Percentiles rank a stretch among this genome's conserved stretches.
Evolutionary conservation across 2,113 vertebrate species (phyloP).

Genomic region (Pelvicachromis taeniatus): DNA sequence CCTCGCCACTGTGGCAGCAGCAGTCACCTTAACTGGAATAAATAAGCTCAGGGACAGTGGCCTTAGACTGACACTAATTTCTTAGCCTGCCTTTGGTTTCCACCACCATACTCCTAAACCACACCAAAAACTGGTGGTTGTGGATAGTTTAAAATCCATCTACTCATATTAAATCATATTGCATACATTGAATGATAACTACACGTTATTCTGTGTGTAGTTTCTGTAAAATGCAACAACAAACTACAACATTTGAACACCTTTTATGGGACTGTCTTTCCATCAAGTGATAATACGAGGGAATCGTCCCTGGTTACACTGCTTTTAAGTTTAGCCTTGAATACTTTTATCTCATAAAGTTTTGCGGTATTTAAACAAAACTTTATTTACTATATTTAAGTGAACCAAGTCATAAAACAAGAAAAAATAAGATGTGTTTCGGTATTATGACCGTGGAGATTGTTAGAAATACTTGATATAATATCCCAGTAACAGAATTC

Average conservation of each 20-base stretch:
- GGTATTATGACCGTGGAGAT: too few species aligned
- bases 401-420: not conserved
- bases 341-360: not conserved
- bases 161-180: not conserved
- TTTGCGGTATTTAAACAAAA: not conserved
- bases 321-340: not conserved
- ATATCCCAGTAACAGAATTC: not conserved
- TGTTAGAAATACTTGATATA: not conserved
- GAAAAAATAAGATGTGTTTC: not conserved
- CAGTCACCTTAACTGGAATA: constrained; percentile 10
- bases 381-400: not conserved
- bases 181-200: not conserved
- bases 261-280: not conserved
- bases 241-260: not conserved
- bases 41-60: constrained; percentile 7
- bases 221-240: not conserved
- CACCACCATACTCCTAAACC: not conserved
- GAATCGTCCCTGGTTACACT: fast-evolving
- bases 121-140: not conserved
- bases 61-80: constrained; percentile 13
- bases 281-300: not conserved
- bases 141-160: not conserved
- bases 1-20: not conserved
- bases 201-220: not conserved
- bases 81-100: constrained; percentile 1